A percentile compares a stretch with the other conserved stretches of the same genome.
phyloP scores from a whole-genome alignment of 1,140 invertebrate species.

The Limonius californicus region DNA sequence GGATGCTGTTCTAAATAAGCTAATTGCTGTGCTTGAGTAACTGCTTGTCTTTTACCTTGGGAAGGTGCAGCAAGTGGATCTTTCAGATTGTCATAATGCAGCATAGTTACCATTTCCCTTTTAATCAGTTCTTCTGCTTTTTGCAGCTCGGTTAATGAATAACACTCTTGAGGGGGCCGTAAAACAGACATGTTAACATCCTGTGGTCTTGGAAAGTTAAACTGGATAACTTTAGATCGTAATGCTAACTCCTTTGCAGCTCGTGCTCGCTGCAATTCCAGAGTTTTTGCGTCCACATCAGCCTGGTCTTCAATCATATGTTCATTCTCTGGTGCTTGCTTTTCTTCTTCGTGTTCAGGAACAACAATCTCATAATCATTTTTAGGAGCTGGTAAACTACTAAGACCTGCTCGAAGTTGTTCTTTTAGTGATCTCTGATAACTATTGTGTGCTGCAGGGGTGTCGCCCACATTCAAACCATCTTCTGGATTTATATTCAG shows the following conservation, averaged over 20 bases:
- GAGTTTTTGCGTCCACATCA: slow-evolving; percentile 74
- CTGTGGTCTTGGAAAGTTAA: slow-evolving; percentile 80
- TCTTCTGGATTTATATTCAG: slow-evolving; percentile 93
- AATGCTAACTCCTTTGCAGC: slow-evolving; percentile 67
- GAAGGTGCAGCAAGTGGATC: slow-evolving; percentile 55
- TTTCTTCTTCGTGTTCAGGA: slow-evolving; percentile 74
- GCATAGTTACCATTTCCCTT: slow-evolving; percentile 93
- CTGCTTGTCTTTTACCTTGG: slow-evolving; percentile 38
- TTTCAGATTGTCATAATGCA: slow-evolving; percentile 81
- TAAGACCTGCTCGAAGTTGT: slow-evolving; percentile 71
- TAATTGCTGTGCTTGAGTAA: slow-evolving; percentile 66
- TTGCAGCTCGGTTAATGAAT: slow-evolving; percentile 81
- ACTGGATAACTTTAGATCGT: slow-evolving; percentile 85
- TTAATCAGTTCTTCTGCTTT: slow-evolving; percentile 97
- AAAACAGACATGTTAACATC: slow-evolving; percentile 83
- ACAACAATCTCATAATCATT: slow-evolving; percentile 99
- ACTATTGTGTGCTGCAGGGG: slow-evolving; percentile 58
- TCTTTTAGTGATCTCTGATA: slow-evolving; percentile 65
- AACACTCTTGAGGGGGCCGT: slow-evolving; percentile 65
- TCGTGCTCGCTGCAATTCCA: slow-evolving; percentile 54
- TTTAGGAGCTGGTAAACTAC: slow-evolving; percentile 79
- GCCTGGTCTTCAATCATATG: slow-evolving; percentile 78
- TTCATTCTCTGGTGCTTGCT: slow-evolving; percentile 47
- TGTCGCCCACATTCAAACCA: slow-evolving; percentile 62
- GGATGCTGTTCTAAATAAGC: slow-evolving; percentile 82